These are phyloP conservation scores for Aldabrachelys gigantea DNA, from an alignment of 2,113 vertebrate species.

Conservation along the genomic window DNA sequence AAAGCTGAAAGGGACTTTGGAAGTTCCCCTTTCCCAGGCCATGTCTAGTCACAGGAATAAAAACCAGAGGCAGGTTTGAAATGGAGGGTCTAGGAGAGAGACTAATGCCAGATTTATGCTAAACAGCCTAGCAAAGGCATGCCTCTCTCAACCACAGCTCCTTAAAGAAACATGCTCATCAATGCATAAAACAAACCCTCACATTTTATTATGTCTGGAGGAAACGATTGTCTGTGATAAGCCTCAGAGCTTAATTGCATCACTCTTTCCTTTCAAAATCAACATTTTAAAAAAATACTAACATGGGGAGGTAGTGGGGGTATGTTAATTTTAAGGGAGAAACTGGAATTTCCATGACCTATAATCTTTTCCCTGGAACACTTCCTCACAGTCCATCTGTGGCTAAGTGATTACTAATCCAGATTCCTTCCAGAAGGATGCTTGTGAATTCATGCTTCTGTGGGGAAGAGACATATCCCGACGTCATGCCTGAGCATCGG, in stretches of 20 bases:
- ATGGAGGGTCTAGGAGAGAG: constrained; percentile 5
- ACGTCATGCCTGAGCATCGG: background rate
- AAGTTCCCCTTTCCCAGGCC: background rate
- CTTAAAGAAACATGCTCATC: constrained; percentile 54
- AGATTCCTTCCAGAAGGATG: constrained; percentile 68
- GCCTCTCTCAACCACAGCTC: constrained; percentile 16
- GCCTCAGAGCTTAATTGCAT: background rate
- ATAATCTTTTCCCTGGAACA: constrained; percentile 55
- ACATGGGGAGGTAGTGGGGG: background rate
- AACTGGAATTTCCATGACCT: constrained; percentile 46
- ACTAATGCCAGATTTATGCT: constrained; percentile 11
- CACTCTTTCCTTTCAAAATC: background rate
- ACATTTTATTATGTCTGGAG: background rate
- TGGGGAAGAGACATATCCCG: background rate
- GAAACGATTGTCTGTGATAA: background rate
- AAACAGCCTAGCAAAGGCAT: constrained; percentile 31
- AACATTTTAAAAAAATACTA: background rate
- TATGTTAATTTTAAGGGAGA: constrained; percentile 30
- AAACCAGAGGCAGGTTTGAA: background rate
- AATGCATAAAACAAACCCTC: background rate
- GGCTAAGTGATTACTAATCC: constrained; percentile 66
- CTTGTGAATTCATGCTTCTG: constrained; percentile 33
- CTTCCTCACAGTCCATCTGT: constrained; percentile 62
- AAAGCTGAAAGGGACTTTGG: background rate
- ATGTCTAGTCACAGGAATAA: background rate